phyloP scores from a whole-genome alignment of 2,113 vertebrate species.

The Ptilonorhynchus violaceus region DNA sequence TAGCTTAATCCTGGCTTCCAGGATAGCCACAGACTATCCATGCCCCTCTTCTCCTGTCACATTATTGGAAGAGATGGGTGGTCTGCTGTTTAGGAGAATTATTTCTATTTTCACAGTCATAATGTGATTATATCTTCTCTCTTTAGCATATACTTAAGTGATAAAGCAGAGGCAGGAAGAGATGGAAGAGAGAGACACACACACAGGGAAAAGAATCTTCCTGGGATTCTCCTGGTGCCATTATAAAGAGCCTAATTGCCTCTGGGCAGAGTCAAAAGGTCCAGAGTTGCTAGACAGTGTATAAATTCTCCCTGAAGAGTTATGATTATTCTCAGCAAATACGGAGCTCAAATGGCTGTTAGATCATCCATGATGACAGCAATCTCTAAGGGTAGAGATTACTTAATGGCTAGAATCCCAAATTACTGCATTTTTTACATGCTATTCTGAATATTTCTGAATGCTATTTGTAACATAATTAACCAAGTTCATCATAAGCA shows the following conservation, averaged over 20 bases:
- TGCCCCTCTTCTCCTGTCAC: background rate
- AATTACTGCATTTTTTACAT: conserved; percentile 8
- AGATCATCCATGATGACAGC: conserved; percentile 10
- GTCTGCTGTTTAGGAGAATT: background rate
- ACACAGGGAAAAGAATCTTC: background rate
- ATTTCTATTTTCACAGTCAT: background rate
- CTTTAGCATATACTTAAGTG: background rate
- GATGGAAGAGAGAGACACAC: background rate
- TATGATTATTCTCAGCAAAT: conserved; percentile 23
- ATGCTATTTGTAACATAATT: conserved; percentile 2
- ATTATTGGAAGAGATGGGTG: background rate
- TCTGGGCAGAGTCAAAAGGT: conserved; percentile 27
- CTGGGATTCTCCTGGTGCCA: background rate
- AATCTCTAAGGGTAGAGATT: conserved; percentile 6
- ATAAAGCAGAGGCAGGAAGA: background rate
- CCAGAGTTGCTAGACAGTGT: conserved; percentile 24
- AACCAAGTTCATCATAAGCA: background rate
- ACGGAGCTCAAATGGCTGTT: background rate
- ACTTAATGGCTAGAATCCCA: conserved; percentile 26
- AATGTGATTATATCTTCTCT: background rate
- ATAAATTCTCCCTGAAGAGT: conserved; percentile 30
- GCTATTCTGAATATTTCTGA: background rate
- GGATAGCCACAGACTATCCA: background rate
- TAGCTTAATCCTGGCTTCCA: background rate
- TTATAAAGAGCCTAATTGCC: conserved; percentile 14